Evolutionary conservation across 1,140 invertebrate species (phyloP).

Genomic region (Meteorus sp.): DNA sequence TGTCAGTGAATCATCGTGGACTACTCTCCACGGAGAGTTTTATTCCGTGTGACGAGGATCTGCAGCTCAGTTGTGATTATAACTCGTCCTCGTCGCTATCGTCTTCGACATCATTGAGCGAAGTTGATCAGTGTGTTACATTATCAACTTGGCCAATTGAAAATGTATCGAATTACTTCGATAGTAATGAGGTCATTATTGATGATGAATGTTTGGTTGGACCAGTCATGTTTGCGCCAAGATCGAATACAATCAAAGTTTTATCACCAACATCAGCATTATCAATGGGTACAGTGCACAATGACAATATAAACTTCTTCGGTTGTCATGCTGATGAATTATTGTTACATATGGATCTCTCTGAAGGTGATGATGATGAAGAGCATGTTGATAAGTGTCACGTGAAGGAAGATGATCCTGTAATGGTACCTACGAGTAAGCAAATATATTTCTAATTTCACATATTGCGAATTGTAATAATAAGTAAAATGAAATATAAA

Average conservation of each 20-base stretch:
- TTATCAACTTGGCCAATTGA: too few species aligned
- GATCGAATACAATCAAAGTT: background rate
- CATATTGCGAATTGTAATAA: background rate
- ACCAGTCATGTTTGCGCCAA: background rate
- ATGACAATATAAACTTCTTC: too few species aligned
- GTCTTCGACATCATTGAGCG: too few species aligned
- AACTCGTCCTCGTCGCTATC: too few species aligned
- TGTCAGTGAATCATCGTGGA: too few species aligned
- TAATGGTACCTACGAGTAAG: conserved; percentile 45
- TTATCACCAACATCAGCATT: background rate
- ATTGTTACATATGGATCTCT: background rate
- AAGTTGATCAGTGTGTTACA: too few species aligned
- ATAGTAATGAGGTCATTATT: too few species aligned
- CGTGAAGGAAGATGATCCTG: conserved; percentile 28
- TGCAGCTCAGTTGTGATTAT: too few species aligned
- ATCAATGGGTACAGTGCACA: background rate
- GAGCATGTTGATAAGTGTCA: background rate
- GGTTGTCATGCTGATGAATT: background rate
- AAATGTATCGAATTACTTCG: too few species aligned
- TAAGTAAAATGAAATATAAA: background rate
- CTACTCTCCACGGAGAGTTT: too few species aligned
- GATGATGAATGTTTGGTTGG: background rate
- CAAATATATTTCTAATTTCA: background rate
- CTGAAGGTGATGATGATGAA: background rate
- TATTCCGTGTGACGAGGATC: too few species aligned